Evolutionary conservation across 2,113 vertebrate species (phyloP), one percentile per base, ranked within the genome.

Genomic region (Aplodontia rufa): DNA sequence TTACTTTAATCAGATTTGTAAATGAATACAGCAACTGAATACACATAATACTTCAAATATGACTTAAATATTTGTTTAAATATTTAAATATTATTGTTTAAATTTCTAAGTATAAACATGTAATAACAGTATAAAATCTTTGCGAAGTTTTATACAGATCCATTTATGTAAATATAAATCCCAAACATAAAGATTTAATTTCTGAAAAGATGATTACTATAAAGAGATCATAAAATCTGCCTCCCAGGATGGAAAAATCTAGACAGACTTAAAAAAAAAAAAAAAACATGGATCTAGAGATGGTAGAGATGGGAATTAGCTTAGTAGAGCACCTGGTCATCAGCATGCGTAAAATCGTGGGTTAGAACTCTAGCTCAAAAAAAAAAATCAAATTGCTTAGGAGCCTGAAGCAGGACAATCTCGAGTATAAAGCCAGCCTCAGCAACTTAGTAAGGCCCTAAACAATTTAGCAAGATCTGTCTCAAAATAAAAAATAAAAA

Each of bases 91-190:
- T n/a, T n/a, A n/a, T n/a, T n/a, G n/a, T n/a, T n/a, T n/a, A n/a
- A 22, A 69, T 60, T 80, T 92, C 88, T 87, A 49, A 51, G 22
- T 76, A 82, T 8, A 83, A 75, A 80, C 35, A 78, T 49, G 8
- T 69, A 80, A 58, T 35, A 83, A 83, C 7, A 85, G 32, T 60
- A 60, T 58, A 62, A 78, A 84, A 75, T 76, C 81, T 81, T 80
- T 72, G 28, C 32, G 88, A 66, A 76, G 37, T 87, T 96, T 96
- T 92, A 37, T 84, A 28, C 37, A 86, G 42, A 82, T 78, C 45
- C 35, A 93, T 81, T 84, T 88, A 89, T 40, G 84, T 92, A 47
- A 90, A 58, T 87, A 80, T n/a, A 94, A 93, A 95, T 76, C 68
- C 35, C 55, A 90, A 96, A 83, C n/a, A 75, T 35, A 96, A 69